A percentile compares a stretch with the other conserved stretches of the same genome.
Evolutionary conservation across 2,888 invertebrate species (phyloP).

Genomic region (Sphinx pinastri): DNA sequence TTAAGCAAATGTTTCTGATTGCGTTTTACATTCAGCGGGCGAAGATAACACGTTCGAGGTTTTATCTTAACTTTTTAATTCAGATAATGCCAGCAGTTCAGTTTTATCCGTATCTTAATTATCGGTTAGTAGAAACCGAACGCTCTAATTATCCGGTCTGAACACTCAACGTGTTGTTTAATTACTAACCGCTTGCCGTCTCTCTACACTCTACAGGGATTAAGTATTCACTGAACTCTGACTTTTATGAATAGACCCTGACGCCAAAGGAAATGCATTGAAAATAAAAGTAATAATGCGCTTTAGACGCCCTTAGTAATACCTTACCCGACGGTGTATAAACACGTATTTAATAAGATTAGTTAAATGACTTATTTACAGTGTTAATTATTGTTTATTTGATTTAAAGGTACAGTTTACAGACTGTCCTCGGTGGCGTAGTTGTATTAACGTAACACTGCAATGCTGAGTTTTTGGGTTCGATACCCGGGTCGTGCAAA

Average conservation of each 20-base stretch:
- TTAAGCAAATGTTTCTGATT: constrained; percentile 9
- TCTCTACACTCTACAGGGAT: constrained; percentile 13
- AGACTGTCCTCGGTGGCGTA: too few species aligned
- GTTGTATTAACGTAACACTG: too few species aligned
- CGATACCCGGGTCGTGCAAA: too few species aligned
- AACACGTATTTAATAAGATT: background rate
- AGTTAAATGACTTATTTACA: background rate
- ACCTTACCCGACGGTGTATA: background rate
- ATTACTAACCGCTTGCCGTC: constrained; percentile 28
- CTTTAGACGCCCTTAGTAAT: background rate
- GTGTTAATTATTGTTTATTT: background rate
- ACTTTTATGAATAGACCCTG: constrained; percentile 24
- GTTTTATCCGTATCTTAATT: constrained; percentile 48
- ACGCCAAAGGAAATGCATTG: constrained; percentile 25
- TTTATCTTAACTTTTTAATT: constrained; percentile 43
- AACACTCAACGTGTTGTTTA: constrained; percentile 30
- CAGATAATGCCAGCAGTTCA: constrained; percentile 39
- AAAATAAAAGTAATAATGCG: constrained; percentile 24
- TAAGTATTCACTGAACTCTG: constrained; percentile 19
- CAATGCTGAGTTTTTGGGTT: too few species aligned
- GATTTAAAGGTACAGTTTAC: too few species aligned
- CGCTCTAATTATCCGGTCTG: constrained; percentile 46
- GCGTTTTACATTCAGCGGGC: constrained; percentile 19
- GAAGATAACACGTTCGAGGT: constrained; percentile 38
- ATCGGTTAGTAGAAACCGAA: constrained; percentile 40